Evolutionary conservation across 2,797 vertebrate genomes (phyloP).

Genomic region (Sebastes ruberrimus): DNA sequence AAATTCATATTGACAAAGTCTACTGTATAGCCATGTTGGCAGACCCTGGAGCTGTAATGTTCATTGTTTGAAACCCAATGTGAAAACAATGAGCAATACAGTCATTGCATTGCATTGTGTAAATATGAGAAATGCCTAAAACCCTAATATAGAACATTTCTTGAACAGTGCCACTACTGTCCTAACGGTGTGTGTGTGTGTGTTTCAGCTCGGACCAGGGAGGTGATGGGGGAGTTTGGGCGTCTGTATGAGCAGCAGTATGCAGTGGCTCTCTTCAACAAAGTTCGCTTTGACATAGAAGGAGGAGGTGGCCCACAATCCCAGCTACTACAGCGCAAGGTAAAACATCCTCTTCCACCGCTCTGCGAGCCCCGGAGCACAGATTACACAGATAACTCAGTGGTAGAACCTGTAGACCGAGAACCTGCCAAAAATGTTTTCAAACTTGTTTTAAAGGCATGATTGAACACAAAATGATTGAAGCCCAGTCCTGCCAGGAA

Average conservation of each 20-base stretch:
- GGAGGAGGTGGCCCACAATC: conserved; percentile 87
- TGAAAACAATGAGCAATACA: not conserved
- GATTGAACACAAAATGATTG: not conserved
- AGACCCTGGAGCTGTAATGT: not conserved
- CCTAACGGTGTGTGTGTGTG: not conserved
- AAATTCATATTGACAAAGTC: not conserved
- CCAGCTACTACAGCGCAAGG: conserved; percentile 94
- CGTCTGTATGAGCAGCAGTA: conserved; percentile 89
- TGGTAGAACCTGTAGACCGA: not conserved
- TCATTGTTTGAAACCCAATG: not conserved
- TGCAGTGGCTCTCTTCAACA: conserved; percentile 91
- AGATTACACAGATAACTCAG: not conserved
- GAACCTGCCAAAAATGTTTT: not conserved
- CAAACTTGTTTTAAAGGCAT: not conserved
- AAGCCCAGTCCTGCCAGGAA: not conserved
- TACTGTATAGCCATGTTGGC: not conserved
- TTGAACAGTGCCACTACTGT: not conserved
- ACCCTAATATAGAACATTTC: not conserved
- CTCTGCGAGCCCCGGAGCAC: not conserved
- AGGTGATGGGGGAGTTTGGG: conserved; percentile 87
- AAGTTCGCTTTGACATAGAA: conserved; percentile 91
- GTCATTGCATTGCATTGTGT: not conserved
- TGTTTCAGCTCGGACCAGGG: conserved; percentile 83
- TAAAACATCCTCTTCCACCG: conserved; percentile 57
- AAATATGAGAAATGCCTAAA: not conserved